Evolutionary conservation across 2,113 vertebrate species (phyloP), one percentile per base, ranked within the genome.

Genomic region (Aramus guarauna): DNA sequence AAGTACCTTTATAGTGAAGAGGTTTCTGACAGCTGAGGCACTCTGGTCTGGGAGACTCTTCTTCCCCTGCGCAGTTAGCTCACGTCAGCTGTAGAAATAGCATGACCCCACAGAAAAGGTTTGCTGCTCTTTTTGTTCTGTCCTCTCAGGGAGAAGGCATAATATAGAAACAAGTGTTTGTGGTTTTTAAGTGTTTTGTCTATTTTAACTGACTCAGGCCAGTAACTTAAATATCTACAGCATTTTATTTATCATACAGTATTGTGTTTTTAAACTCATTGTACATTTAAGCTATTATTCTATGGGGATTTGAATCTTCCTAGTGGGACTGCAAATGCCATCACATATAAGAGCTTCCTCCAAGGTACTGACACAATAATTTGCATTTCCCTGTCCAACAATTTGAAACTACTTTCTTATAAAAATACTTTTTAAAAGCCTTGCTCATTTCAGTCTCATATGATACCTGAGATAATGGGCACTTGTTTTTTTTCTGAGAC

Each of bases 361-460:
- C 43, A 80, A 89, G 81, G 17, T 47, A 60, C 12, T 23, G 27
- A 67, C 20, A 85, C 47, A 79, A 17, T 59, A 47, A 81, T 80
- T 47, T 81, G 60, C 71, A 88, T 43, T 89, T 91, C 45, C 45
- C 34, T 66, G 16, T 86, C 60, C 53, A 81, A 52, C 32, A 85
- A 26, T 83, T 81, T 64, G 36, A 69, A 90, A 45, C 36, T 55
- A 48, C 47, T 43, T 81, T 77, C 64, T 94, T 41, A 79, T 50
- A 56, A 85, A 90, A 94, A 82, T 23, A 75, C 5, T 91, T 26
- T 82, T 76, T 74, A 48, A 91, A 79, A 93, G n/a, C 36, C 89
- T 88, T 81, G 23, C 32, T 71, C 55, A 43, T 81, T 92, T 85
- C 56, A 63, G 1, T 81, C 60, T 68, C 81, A 53, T 47, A 67